A percentile compares a stretch with the other conserved stretches of the same genome.
These are phyloP conservation scores for Marronus borbonicus DNA, from an alignment of 2,888 invertebrate species.

Conservation along the genomic window DNA sequence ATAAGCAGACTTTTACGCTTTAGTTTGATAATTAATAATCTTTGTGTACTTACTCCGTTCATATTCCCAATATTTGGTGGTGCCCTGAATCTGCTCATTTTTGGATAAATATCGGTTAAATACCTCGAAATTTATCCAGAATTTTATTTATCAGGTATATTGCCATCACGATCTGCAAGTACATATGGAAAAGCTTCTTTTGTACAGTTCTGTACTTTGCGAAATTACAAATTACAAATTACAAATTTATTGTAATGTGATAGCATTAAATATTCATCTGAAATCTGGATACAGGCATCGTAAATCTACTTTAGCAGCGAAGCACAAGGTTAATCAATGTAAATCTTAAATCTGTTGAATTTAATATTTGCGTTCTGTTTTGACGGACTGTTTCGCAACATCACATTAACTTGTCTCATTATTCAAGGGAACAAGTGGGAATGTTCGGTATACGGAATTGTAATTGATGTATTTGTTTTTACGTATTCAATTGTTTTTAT, in stretches of 20 bases:
- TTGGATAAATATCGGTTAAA: too few relatives aligned
- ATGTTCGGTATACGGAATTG: constrained; percentile 1
- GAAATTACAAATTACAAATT: constrained; percentile 2
- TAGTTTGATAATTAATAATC: too few relatives aligned
- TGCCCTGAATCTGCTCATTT: too few relatives aligned
- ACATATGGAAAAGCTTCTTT: too few relatives aligned
- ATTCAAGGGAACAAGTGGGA: constrained; percentile 10
- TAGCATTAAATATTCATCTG: not conserved
- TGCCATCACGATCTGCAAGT: too few relatives aligned
- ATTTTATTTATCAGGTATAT: too few relatives aligned
- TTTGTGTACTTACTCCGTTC: too few relatives aligned
- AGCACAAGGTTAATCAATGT: constrained; percentile 42
- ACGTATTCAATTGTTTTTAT: not conserved
- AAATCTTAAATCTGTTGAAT: constrained; percentile 34
- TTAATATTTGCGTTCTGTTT: constrained; percentile 25
- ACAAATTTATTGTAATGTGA: constrained; percentile 26
- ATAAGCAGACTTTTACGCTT: too few relatives aligned
- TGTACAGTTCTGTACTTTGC: constrained; percentile 2
- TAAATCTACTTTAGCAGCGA: constrained; percentile 11
- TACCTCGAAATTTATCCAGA: too few relatives aligned
- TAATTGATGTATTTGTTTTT: not conserved
- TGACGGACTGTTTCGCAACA: constrained; percentile 17
- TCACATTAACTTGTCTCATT: constrained; percentile 12
- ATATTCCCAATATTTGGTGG: too few relatives aligned
- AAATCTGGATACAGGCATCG: constrained; percentile 27